Evolutionary conservation across 2,888 invertebrate species (phyloP).

Genomic region (Gerris lacustris): DNA sequence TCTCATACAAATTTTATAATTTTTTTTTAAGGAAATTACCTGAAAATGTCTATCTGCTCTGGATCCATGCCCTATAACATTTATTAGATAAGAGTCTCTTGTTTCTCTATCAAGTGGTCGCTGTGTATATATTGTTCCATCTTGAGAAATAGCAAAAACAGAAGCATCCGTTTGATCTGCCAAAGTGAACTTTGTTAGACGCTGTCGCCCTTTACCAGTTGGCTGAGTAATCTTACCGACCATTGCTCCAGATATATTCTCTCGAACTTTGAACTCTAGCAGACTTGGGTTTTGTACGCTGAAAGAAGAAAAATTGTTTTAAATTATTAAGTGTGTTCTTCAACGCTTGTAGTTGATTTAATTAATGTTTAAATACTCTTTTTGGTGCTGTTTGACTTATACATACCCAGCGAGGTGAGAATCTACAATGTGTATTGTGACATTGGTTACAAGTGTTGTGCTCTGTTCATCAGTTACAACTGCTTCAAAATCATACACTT

Average conservation of each 20-base stretch:
- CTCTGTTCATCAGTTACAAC: conserved; percentile 57
- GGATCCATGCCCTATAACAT: conserved; percentile 64
- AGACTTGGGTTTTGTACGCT: conserved; percentile 57
- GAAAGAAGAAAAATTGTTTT: conserved; percentile 32
- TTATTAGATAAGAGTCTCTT: conserved; percentile 57
- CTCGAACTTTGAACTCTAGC: conserved; percentile 60
- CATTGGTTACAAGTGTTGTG: conserved; percentile 62
- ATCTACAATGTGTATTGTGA: conserved; percentile 70
- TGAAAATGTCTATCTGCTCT: conserved; percentile 62
- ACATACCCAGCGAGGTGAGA: background rate
- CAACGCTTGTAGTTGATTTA: too few relatives aligned
- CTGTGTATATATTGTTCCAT: conserved; percentile 67
- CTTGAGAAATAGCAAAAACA: conserved; percentile 59
- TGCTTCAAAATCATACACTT: conserved; percentile 68
- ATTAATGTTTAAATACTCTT: too few relatives aligned
- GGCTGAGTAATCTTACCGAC: conserved; percentile 51
- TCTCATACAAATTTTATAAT: too few relatives aligned
- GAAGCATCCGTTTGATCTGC: conserved; percentile 72
- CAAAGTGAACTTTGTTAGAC: conserved; percentile 56
- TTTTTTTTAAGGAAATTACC: conserved; percentile 34
- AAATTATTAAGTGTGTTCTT: background rate
- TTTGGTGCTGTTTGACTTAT: background rate
- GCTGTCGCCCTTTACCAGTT: conserved; percentile 31
- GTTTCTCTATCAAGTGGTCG: conserved; percentile 65
- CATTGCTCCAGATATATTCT: conserved; percentile 59